phyloP scores from a whole-genome alignment of 2,888 invertebrate genomes.

The Calameuta filiformis region DNA sequence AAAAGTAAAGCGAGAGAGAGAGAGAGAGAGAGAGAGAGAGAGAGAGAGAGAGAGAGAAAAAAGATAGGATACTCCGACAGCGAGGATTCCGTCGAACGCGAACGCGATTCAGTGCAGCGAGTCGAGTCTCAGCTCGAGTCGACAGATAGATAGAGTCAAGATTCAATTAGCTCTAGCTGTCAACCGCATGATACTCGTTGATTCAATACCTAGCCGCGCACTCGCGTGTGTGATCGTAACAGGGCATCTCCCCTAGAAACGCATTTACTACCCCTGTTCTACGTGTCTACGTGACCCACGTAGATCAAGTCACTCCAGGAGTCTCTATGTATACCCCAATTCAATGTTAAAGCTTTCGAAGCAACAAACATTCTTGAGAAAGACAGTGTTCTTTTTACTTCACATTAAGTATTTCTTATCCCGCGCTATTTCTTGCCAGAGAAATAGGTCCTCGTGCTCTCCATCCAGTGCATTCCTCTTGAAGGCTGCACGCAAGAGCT shows the following conservation, averaged over 20 bases:
- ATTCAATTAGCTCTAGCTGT: conserved; percentile 64
- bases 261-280: not conserved
- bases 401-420: not conserved
- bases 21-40: not conserved
- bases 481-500: not conserved
- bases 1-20: not conserved
- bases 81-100: conserved; percentile 32
- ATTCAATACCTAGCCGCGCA: conserved; percentile 50
- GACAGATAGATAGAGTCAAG: conserved; percentile 63
- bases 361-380: not conserved
- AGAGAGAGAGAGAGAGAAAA: not conserved
- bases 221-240: not conserved
- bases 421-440: not conserved
- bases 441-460: not conserved
- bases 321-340: not conserved
- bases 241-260: not conserved
- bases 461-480: not conserved
- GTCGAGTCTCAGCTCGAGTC: conserved; percentile 55
- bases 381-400: not conserved
- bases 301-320: not conserved
- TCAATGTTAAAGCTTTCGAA: not conserved
- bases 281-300: not conserved
- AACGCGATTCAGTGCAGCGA: conserved; percentile 29
- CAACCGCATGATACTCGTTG: conserved; percentile 63
- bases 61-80: not conserved